Evolutionary conservation across 2,113 vertebrate genomes (phyloP).

Genomic region (Hyperoodon ampullatus): DNA sequence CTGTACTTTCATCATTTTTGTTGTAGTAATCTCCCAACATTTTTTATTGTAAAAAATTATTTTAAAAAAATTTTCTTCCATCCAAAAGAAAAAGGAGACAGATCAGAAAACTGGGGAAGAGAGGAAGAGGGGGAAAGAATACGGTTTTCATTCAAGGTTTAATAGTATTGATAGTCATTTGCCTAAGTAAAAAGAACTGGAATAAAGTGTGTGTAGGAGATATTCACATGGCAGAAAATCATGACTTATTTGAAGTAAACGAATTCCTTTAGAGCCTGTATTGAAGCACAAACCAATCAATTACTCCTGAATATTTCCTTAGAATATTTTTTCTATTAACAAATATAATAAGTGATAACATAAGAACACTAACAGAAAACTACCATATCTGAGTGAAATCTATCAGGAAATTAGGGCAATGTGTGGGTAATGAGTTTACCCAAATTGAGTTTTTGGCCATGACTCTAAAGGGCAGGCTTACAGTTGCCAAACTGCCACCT

Average conservation of each 20-base stretch:
- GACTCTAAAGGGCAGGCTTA: conserved; percentile 24
- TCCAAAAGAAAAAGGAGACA: background rate
- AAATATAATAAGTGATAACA: conserved; percentile 25
- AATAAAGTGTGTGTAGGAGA: background rate
- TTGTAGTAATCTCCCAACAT: background rate
- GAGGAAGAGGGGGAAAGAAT: background rate
- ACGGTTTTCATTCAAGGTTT: background rate
- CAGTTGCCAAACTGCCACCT: conserved; percentile 66
- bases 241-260: background rate
- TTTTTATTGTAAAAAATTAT: background rate
- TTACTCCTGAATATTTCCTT: conserved; percentile 40
- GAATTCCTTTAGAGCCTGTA: background rate
- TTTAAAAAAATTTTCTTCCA: too few relatives aligned
- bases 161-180: background rate
- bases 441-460: conserved; percentile 37
- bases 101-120: background rate
- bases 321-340: background rate
- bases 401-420: conserved; percentile 50
- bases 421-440: conserved; percentile 50
- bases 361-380: background rate
- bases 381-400: background rate
- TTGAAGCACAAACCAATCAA: background rate
- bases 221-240: background rate
- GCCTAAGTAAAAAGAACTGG: background rate
- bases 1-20: background rate